phyloP scores from a whole-genome alignment of 2,797 vertebrate genomes.

The Sylvia borin region DNA sequence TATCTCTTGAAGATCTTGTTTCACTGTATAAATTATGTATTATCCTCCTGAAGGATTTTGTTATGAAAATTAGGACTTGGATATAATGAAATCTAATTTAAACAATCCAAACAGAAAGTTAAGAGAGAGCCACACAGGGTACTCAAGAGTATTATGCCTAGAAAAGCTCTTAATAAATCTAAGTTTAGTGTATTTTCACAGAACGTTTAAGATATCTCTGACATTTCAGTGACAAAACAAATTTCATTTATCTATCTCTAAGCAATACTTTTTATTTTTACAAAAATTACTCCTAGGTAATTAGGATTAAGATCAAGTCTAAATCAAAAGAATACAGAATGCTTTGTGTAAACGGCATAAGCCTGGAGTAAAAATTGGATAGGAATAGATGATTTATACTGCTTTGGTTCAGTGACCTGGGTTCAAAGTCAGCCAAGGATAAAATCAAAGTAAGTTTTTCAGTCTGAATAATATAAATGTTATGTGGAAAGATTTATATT shows the following conservation, averaged over 20 bases:
- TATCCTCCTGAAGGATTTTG: not conserved
- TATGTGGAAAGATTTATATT: constrained; percentile 55
- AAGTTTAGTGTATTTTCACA: not conserved
- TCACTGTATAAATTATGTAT: not conserved
- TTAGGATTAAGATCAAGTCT: not conserved
- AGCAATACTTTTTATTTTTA: not conserved
- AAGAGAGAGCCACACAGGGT: not conserved
- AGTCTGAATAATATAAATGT: constrained; percentile 5
- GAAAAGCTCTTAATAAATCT: not conserved
- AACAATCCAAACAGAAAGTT: not conserved
- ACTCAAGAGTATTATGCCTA: not conserved
- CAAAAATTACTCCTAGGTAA: not conserved
- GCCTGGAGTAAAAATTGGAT: not conserved
- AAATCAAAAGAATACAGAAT: not conserved
- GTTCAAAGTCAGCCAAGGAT: constrained; percentile 49
- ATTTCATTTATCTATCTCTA: not conserved
- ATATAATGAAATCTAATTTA: not conserved
- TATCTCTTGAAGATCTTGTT: not conserved
- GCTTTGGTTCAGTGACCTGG: constrained; percentile 8
- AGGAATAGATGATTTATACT: not conserved
- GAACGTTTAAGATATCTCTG: not conserved
- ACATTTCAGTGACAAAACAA: not conserved
- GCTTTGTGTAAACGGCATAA: not conserved
- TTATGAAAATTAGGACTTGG: not conserved
- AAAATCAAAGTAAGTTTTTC: constrained; percentile 36